A percentile compares a stretch with the other conserved stretches of the same genome.
These are phyloP conservation scores for Teleogryllus oceanicus DNA, from an alignment of 2,888 invertebrate species.

Conservation along the genomic window DNA sequence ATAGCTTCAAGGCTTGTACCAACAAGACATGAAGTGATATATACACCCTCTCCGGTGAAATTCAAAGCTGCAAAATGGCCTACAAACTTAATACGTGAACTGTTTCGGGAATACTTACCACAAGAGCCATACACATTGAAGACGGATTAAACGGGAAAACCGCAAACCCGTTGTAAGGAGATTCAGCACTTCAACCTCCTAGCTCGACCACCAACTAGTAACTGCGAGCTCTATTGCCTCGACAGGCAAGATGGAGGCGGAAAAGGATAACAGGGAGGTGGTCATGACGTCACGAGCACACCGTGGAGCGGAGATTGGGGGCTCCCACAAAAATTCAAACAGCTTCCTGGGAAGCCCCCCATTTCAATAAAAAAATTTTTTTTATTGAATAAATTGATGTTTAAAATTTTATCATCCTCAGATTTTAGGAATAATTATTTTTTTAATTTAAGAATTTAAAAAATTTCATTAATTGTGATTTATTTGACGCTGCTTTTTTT, in stretches of 20 bases:
- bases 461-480: too few species aligned
- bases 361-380: not conserved
- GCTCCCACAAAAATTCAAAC: not conserved
- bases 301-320: not conserved
- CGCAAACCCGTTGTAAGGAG: slow-evolving; percentile 31
- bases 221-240: slow-evolving; percentile 32
- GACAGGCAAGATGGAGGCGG: slow-evolving; percentile 32
- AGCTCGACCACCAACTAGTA: slow-evolving; percentile 30
- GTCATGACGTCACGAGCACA: slow-evolving; percentile 29
- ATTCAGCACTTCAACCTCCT: slow-evolving; percentile 12
- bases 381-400: too few species aligned
- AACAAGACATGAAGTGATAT: too few species aligned
- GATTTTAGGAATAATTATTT: too few species aligned
- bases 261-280: slow-evolving; percentile 4
- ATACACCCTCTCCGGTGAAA: too few species aligned
- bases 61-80: too few species aligned
- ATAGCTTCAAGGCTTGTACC: too few species aligned
- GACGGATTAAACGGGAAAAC: slow-evolving; percentile 48
- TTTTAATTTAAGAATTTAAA: too few species aligned
- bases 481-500: too few species aligned
- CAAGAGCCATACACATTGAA: slow-evolving; percentile 85
- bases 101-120: slow-evolving; percentile 57
- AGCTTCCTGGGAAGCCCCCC: not conserved
- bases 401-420: too few species aligned
- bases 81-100: not conserved